A percentile compares a stretch with the other conserved stretches of the same genome.
Conservation (phyloP, 2,797 vertebrate genomes). For the Gorsachius magnificus region DNA sequence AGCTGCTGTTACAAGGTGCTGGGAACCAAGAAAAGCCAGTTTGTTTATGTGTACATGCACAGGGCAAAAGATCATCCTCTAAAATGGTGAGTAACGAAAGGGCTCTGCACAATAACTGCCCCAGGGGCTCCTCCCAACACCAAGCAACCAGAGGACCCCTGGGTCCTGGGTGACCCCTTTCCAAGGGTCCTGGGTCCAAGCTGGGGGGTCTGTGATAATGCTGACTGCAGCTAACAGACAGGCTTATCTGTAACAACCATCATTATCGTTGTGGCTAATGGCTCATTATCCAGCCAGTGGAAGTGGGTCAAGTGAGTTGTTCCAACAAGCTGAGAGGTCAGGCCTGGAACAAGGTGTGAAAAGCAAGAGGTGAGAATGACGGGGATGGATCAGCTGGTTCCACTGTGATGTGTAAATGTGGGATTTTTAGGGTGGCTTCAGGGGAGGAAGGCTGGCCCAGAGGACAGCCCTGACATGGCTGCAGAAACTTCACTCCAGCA, state of each 20-base stretch:
- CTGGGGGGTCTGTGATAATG: not conserved
- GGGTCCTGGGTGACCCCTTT: not conserved
- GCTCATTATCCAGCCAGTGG: not conserved
- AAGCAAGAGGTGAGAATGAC: not conserved
- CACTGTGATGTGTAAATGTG: not conserved
- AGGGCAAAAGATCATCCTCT: not conserved
- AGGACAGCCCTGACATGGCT: not conserved
- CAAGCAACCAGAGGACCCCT: rapidly evolving
- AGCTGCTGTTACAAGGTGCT: not conserved
- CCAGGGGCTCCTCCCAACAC: not conserved
- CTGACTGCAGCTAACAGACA: too few relatives aligned
- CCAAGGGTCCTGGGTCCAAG: not conserved
- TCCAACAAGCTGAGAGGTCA: not conserved
- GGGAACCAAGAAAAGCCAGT: not conserved
- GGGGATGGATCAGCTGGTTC: not conserved
- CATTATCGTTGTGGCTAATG: rapidly evolving
- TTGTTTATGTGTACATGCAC: not conserved
- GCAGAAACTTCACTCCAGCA: not conserved
- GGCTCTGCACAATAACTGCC: not conserved
- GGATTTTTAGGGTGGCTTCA: not conserved
- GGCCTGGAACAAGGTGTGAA: not conserved
- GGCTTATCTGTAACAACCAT: not conserved
- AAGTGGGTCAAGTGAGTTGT: not conserved
- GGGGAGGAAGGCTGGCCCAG: not conserved
- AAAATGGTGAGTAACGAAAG: not conserved